Percentiles rank a stretch among this genome's conserved stretches.
Conservation (phyloP, 1,140 invertebrate species). For the Dendroctonus ponderosae region DNA sequence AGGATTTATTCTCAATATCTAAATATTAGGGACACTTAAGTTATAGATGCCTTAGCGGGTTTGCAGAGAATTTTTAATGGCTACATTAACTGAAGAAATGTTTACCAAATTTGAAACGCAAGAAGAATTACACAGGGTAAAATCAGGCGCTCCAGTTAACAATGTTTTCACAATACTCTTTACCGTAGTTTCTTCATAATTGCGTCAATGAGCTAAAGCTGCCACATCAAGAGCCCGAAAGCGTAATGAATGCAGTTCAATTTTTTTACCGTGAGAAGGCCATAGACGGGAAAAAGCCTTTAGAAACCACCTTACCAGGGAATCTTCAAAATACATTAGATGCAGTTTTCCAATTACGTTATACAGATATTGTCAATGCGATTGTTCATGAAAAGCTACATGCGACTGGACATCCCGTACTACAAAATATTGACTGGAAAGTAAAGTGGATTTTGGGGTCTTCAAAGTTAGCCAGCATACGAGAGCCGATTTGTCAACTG, state of each 20-base stretch:
- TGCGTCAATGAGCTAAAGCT: neutral
- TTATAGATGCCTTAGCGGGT: too few relatives aligned
- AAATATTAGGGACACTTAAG: too few relatives aligned
- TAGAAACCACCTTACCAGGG: constrained; percentile 11
- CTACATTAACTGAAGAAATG: too few relatives aligned
- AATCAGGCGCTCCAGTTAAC: too few relatives aligned
- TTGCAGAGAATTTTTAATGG: too few relatives aligned
- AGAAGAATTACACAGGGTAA: too few relatives aligned
- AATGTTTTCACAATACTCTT: too few relatives aligned
- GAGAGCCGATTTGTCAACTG: constrained; percentile 46
- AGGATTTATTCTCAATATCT: too few relatives aligned
- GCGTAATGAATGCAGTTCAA: neutral
- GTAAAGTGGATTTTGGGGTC: constrained; percentile 48
- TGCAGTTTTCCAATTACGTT: constrained; percentile 42
- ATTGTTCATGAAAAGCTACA: constrained; percentile 39
- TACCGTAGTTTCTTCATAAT: neutral
- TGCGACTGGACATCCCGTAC: constrained; percentile 36
- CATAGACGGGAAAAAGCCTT: constrained; percentile 26
- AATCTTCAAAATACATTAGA: constrained; percentile 30
- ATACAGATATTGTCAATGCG: constrained; percentile 43
- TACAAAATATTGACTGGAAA: constrained; percentile 49
- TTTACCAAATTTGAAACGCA: too few relatives aligned
- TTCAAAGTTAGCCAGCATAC: constrained; percentile 42
- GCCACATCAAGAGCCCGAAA: too few relatives aligned
- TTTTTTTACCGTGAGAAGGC: constrained; percentile 39